Evolutionary conservation across 2,797 vertebrate species (phyloP).

Genomic region (Limosa lapponica): DNA sequence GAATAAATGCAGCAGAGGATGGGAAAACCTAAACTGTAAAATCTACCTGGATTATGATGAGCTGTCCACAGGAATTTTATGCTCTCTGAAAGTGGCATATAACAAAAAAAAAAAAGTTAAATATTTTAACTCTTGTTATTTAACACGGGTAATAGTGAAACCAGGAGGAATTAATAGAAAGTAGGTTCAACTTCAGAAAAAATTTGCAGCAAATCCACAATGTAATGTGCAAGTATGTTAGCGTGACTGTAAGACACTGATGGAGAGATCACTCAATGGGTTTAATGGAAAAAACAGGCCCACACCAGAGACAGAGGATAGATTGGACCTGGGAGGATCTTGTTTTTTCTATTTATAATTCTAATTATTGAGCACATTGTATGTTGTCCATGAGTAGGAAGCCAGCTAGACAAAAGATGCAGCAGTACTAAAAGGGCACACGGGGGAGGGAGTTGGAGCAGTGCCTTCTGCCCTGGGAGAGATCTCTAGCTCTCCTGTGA

Average conservation of each 20-base stretch:
- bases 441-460: not conserved
- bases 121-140: not conserved
- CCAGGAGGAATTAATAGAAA: not conserved
- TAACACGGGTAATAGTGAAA: not conserved
- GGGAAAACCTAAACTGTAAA: not conserved
- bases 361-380: not conserved
- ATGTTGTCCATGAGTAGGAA: not conserved
- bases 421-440: not conserved
- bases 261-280: not conserved
- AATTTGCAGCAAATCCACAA: not conserved
- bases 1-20: not conserved
- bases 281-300: not conserved
- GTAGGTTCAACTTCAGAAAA: not conserved
- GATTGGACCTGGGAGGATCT: not conserved
- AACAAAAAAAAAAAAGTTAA: not conserved
- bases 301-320: not conserved
- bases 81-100: not conserved
- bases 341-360: not conserved
- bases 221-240: not conserved
- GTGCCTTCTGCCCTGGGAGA: not conserved
- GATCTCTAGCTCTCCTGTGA: not conserved
- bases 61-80: not conserved
- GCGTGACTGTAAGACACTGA: not conserved
- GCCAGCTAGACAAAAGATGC: not conserved
- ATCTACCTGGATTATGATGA: not conserved